Conservation (phyloP, 2,797 vertebrate genomes). For the Acrossocheilus fasciatus region DNA sequence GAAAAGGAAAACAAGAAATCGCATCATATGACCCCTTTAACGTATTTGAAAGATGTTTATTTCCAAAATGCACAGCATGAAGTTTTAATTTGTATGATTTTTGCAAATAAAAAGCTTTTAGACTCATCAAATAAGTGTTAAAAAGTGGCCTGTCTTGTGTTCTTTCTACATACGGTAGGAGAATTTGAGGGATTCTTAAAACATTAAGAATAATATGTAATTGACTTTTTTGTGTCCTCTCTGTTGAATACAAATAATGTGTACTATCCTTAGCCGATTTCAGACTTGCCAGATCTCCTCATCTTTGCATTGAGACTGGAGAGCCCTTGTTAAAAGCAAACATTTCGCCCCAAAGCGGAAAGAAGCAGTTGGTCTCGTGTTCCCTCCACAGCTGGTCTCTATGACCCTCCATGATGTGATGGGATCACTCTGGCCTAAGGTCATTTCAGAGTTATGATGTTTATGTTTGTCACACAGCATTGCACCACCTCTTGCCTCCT, state of each 20-base stretch:
- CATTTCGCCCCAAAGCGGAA: background rate
- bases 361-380: conserved; percentile 25
- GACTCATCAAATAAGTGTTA: background rate
- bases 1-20: no score
- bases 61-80: background rate
- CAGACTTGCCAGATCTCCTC: background rate
- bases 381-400: conserved; percentile 32
- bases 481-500: background rate
- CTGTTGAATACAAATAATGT: background rate
- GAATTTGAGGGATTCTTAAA: background rate
- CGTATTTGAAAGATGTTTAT: background rate
- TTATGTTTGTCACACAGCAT: conserved; percentile 47
- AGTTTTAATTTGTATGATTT: background rate
- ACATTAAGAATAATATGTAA: background rate
- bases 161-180: background rate
- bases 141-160: background rate
- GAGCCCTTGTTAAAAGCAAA: conserved; percentile 34
- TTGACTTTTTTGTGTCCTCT: background rate
- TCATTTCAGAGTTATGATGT: conserved; percentile 40
- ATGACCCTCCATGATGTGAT: background rate
- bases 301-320: conserved; percentile 25
- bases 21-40: no score
- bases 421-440: conserved; percentile 24
- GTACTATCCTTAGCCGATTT: background rate
- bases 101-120: background rate